These are phyloP conservation scores for Zaprionus kolodkinae DNA, from an alignment of 1,140 invertebrate genomes.

Conservation along the genomic window DNA sequence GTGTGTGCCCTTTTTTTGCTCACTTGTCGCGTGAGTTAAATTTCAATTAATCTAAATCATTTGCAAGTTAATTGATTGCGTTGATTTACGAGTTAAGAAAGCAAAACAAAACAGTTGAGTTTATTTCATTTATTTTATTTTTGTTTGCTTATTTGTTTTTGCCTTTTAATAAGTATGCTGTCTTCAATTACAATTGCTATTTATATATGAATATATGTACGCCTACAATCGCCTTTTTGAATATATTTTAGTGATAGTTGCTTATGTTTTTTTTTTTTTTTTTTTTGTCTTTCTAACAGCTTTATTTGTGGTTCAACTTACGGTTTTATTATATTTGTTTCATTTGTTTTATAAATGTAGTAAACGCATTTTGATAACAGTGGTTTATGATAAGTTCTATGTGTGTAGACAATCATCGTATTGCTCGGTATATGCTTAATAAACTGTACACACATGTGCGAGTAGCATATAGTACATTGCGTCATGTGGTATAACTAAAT, in stretches of 20 bases:
- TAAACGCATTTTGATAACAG: slow-evolving; percentile 81
- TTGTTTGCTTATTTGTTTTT: slow-evolving; percentile 38
- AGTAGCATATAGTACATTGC: slow-evolving; percentile 54
- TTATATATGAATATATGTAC: slow-evolving; percentile 67
- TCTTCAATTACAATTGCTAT: slow-evolving; percentile 78
- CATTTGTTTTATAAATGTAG: slow-evolving; percentile 77
- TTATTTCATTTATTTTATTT: slow-evolving; percentile 38
- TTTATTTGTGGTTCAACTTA: slow-evolving; percentile 36
- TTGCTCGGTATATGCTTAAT: slow-evolving; percentile 37
- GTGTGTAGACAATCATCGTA: slow-evolving; percentile 46
- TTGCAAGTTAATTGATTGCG: slow-evolving; percentile 54
- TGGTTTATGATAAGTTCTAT: slow-evolving; percentile 60
- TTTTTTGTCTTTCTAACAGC: slow-evolving; percentile 26
- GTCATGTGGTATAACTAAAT: slow-evolving; percentile 68
- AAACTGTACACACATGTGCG: slow-evolving; percentile 31
- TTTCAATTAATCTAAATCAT: slow-evolving; percentile 64
- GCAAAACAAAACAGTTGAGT: slow-evolving; percentile 27
- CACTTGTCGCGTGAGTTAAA: slow-evolving; percentile 34
- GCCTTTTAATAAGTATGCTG: slow-evolving; percentile 44
- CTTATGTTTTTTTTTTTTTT: slow-evolving; percentile 7
- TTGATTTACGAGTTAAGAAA: slow-evolving; percentile 36
- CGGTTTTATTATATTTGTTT: slow-evolving; percentile 14
- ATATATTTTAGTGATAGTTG: slow-evolving; percentile 62
- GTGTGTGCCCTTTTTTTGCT: background rate
- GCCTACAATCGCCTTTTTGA: slow-evolving; percentile 62